Evolutionary conservation across 1,140 invertebrate genomes (phyloP).

Genomic region (Cyclina sinensis): DNA sequence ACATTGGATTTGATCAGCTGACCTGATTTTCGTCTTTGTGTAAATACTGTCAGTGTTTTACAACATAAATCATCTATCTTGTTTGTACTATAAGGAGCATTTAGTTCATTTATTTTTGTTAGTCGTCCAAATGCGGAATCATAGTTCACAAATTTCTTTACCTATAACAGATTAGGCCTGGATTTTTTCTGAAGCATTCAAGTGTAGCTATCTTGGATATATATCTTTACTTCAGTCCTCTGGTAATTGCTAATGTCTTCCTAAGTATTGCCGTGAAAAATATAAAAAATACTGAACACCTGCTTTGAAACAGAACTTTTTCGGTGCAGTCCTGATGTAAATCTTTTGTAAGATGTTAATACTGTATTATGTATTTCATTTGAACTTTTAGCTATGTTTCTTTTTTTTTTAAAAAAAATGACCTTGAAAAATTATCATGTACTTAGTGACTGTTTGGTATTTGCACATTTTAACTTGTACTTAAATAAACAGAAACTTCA

Average conservation of each 20-base stretch:
- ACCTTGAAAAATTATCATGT: too few species aligned
- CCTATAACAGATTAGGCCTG: constrained; percentile 9
- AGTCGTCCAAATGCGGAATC: constrained; percentile 13
- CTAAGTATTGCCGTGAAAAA: background rate
- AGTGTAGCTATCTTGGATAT: background rate
- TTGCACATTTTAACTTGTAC: too few species aligned
- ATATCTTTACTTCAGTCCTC: constrained; percentile 1
- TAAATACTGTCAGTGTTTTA: background rate
- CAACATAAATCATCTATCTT: constrained; percentile 26
- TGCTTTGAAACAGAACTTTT: too few species aligned
- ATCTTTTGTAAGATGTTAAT: too few species aligned
- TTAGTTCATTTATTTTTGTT: constrained; percentile 17
- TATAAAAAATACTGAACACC: too few species aligned
- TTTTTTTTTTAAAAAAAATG: too few species aligned
- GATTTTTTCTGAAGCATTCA: constrained; percentile 4
- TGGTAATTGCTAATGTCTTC: background rate
- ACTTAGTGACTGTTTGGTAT: too few species aligned
- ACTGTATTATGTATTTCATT: too few species aligned
- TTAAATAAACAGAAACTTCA: too few species aligned
- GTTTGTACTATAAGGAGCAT: background rate
- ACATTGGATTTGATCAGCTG: background rate
- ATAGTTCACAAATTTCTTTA: constrained; percentile 3
- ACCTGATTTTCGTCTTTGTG: constrained; percentile 11
- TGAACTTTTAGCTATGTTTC: too few species aligned
- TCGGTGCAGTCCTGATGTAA: too few species aligned